Percentiles rank a stretch among this genome's conserved stretches.
These are phyloP conservation scores for Engystomops pustulosus DNA, from an alignment of 2,113 vertebrate species.

Conservation along the genomic window DNA sequence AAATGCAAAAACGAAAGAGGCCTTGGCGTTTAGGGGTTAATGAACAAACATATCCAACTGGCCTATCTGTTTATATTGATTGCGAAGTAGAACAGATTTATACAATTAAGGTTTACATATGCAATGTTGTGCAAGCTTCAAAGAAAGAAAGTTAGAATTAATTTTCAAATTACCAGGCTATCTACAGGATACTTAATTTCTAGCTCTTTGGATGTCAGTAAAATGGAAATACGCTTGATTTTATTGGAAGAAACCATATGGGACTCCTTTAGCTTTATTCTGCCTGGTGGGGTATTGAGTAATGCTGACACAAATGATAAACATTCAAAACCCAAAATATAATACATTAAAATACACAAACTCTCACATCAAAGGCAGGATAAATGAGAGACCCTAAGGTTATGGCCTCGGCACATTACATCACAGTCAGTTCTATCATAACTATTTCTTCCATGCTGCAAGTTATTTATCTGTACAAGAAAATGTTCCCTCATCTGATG, in stretches of 20 bases:
- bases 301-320: conserved; percentile 57
- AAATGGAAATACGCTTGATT: conserved; percentile 49
- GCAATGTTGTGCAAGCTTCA: not conserved
- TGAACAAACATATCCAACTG: not conserved
- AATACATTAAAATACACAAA: conserved; percentile 53
- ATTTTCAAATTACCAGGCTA: conserved; percentile 44
- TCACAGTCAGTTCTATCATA: conserved; percentile 53
- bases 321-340: conserved; percentile 48
- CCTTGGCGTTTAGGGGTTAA: too few species aligned
- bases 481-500: conserved; percentile 19
- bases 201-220: conserved; percentile 36
- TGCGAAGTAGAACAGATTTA: conserved; percentile 12
- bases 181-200: conserved; percentile 50
- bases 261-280: conserved; percentile 32
- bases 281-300: conserved; percentile 48
- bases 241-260: conserved; percentile 50
- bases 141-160: conserved; percentile 46
- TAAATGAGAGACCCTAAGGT: conserved; percentile 44
- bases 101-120: conserved; percentile 8
- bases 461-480: conserved; percentile 39
- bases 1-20: too few species aligned
- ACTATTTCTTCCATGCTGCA: conserved; percentile 35
- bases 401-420: conserved; percentile 40
- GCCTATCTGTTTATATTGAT: not conserved
- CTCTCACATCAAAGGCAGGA: conserved; percentile 47